Evolutionary conservation across 2,113 vertebrate species (phyloP), one percentile per base, ranked within the genome.

Genomic region (Lamprologus lemairii): DNA sequence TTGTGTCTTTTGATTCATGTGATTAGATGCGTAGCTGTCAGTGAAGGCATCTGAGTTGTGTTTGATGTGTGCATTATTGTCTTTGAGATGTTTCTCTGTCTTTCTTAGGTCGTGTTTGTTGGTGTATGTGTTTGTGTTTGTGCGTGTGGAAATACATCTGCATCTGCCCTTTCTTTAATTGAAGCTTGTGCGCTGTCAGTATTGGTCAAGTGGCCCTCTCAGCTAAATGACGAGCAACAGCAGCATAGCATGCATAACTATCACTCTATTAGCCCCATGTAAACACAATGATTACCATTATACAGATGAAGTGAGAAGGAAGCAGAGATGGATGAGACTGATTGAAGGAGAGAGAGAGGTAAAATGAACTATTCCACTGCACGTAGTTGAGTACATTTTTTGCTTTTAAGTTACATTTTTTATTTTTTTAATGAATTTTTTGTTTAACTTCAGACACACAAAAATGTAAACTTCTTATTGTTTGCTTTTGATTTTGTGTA

Each of bases 131-230:
- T 71, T 7, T 68, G 31, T 65, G 63, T 1, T 2, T 8, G 65
- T 53, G 28, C 4, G 7, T 12, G 73, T 40, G 5, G 55, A 19
- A 14, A 9, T 31, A 17, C 33, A 37, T 65, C 60, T 33, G 16
- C 19, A 19, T 86, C 42, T 88, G 90, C 75, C 83, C 83, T 83
- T 31, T 17, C 71, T 85, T 88, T 94, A 94, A 92, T 88, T 92
- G 85, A 85, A 86, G 93, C 87, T 26, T 82, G 89, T 71, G 82
- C 13, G 42, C 87, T 82, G 88, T 93, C 88, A 89, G 86, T 84
- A 35, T 42, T 82, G 90, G 91, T 94, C 93, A 94, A 95, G 94
- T 93, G 93, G 90, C 85, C 63, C 93, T 94, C 51, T 84, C 53
- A 79, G 90, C 89, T 91, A 88, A 94, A 95, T 82, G 93, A 89